Evolutionary conservation across 2,888 invertebrate species (phyloP).

Genomic region (Leptopterna dolabrata): DNA sequence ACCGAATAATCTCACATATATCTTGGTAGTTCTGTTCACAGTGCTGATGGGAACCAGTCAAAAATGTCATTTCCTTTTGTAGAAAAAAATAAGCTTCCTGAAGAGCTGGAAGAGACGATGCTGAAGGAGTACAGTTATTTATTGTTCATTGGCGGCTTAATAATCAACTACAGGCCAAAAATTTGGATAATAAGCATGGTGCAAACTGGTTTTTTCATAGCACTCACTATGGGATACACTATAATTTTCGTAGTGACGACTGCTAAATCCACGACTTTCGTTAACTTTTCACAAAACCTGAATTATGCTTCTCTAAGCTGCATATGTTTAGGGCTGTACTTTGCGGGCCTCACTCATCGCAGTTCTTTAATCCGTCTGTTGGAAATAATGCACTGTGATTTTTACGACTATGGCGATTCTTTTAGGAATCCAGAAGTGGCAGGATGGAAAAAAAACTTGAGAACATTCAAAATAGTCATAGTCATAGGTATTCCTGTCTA

Average conservation of each 20-base stretch:
- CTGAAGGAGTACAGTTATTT: background rate
- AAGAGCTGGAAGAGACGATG: conserved; percentile 19
- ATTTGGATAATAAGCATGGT: background rate
- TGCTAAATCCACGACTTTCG: background rate
- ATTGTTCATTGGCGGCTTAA: background rate
- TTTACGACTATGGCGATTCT: conserved; percentile 31
- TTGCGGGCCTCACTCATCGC: background rate
- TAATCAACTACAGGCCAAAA: background rate
- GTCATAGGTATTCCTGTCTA: background rate
- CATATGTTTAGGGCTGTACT: background rate
- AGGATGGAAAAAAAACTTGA: background rate
- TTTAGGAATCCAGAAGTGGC: background rate
- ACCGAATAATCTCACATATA: no score
- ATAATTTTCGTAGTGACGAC: background rate
- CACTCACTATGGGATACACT: background rate
- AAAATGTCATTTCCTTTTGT: background rate
- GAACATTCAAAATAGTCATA: conserved; percentile 21
- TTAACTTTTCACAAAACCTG: background rate
- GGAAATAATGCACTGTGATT: background rate
- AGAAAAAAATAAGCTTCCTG: background rate
- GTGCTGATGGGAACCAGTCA: background rate
- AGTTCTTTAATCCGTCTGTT: background rate
- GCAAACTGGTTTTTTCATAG: background rate
- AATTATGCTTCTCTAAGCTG: conserved; percentile 2
- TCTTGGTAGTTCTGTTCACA: no score